Base-by-base conservation (phyloP, 1,140 invertebrate species). In the Yoshiicerus persimilis region DNA sequence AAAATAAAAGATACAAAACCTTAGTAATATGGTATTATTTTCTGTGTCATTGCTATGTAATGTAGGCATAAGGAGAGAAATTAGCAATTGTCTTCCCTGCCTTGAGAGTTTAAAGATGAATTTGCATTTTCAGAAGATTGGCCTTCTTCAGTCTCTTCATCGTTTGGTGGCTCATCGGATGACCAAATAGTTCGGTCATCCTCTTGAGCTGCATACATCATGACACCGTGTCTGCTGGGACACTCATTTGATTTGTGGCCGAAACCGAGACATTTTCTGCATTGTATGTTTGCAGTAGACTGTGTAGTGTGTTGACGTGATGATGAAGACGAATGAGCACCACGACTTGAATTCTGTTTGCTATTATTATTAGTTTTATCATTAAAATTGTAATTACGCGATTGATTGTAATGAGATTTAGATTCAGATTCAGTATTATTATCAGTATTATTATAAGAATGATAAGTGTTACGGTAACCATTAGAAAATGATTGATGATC, bases 1-100 rank as follows among this genome's bases (percentile, higher is more conserved):
- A 16, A 87, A 77, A 84, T 90, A 91, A 87, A 88, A 91, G 13
- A 30, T 38, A 38, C 80, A 85, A 86, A 92, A 88, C 23, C 92
- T 92, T 3, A 92, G 84, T 84, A 93, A 92, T 47, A 66, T 62
- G 80, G 80, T 25, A 84, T n/a, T 16, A 39, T 13, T 47, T 1
- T 20, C 10, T 23, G 23, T 41, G 39, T 13, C 36, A 84, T 84
- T 9, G 5, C 1, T 41, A 25, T 10, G n/a, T 3, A 84, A 25
- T 2, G 16, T 84, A n/a, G 80, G 34, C 36, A 84, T 39, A 10
- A 47, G 25, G n/a, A 41, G 16, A 4, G 34, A 8, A 36, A 41
- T 25, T 11, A n/a, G 38, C n/a, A 20, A 1, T 30, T 75, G 10
- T 1, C 32, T 9, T 34, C 70, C 11, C 70, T 75, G 70, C 70